phyloP scores from a whole-genome alignment of 1,140 invertebrate genomes.

The Nymphalis io region DNA sequence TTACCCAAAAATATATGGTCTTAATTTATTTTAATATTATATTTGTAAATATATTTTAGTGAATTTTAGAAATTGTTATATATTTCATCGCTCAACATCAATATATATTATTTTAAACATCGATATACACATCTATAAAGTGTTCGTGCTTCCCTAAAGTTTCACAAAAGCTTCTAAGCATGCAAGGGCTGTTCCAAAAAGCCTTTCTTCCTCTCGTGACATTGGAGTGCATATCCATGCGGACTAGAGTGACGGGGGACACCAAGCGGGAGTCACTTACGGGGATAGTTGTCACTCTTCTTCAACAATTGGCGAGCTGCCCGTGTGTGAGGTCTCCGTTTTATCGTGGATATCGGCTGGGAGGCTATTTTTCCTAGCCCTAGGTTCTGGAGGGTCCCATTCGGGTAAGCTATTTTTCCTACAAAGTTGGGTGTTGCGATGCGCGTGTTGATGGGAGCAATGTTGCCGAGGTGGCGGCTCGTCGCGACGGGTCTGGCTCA shows the following conservation, averaged over 20 bases:
- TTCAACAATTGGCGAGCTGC: slow-evolving; percentile 54
- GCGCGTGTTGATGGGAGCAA: slow-evolving; percentile 71
- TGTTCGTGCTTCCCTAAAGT: slow-evolving; percentile 68
- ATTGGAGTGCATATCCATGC: slow-evolving; percentile 70
- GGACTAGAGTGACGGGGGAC: slow-evolving; percentile 72
- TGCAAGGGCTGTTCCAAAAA: slow-evolving; percentile 73
- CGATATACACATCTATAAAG: slow-evolving; percentile 68
- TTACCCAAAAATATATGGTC: no score
- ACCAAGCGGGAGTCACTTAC: slow-evolving; percentile 69
- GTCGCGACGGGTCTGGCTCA: slow-evolving; percentile 64
- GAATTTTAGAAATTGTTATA: not conserved
- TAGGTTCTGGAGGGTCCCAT: slow-evolving; percentile 71
- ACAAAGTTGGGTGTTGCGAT: slow-evolving; percentile 61
- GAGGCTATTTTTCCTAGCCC: slow-evolving; percentile 74
- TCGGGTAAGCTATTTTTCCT: slow-evolving; percentile 74
- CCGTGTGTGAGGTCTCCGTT: slow-evolving; percentile 47
- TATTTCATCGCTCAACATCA: slow-evolving; percentile 1
- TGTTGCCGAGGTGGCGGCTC: slow-evolving; percentile 68
- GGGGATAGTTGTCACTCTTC: slow-evolving; percentile 73
- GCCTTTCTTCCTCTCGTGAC: slow-evolving; percentile 60
- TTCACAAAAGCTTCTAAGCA: slow-evolving; percentile 77
- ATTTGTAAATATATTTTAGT: not conserved
- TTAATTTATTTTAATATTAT: no score
- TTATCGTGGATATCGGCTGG: slow-evolving; percentile 70
- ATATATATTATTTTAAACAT: slow-evolving; percentile 43